These are phyloP conservation scores for Myiotriccus ornatus DNA, from an alignment of 2,797 vertebrate species.

Conservation along the genomic window DNA sequence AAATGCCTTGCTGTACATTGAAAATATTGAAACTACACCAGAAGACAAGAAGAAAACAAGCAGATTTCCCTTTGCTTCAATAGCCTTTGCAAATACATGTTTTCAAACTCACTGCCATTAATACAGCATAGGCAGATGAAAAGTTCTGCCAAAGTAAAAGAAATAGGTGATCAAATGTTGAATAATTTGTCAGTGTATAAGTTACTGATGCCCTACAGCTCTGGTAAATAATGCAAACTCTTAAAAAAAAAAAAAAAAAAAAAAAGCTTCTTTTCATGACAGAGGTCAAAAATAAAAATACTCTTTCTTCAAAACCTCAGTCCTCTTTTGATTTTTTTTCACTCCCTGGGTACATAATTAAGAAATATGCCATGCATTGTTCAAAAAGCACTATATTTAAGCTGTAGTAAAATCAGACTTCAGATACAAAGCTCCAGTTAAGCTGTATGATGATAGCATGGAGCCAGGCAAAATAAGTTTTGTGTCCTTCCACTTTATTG, in stretches of 20 bases:
- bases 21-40: neutral
- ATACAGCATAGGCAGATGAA: neutral
- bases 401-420: neutral
- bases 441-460: neutral
- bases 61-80: neutral
- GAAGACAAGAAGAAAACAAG: neutral
- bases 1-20: neutral
- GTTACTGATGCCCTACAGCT: neutral
- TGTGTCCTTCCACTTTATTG: neutral
- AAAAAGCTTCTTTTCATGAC: neutral
- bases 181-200: neutral
- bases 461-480: neutral
- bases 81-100: neutral
- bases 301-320: neutral
- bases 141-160: neutral
- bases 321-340: neutral
- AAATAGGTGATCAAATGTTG: conserved; percentile 12
- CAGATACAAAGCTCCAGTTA: neutral
- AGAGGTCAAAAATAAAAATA: conserved; percentile 3
- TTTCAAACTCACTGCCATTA: neutral
- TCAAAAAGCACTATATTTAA: neutral
- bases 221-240: neutral
- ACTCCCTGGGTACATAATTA: conserved; percentile 5
- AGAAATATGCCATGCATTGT: neutral
- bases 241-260: neutral